A percentile compares a stretch with the other conserved stretches of the same genome.
These are phyloP conservation scores for Trematocara caparti DNA, from an alignment of 2,797 vertebrate genomes.

Conservation along the genomic window DNA sequence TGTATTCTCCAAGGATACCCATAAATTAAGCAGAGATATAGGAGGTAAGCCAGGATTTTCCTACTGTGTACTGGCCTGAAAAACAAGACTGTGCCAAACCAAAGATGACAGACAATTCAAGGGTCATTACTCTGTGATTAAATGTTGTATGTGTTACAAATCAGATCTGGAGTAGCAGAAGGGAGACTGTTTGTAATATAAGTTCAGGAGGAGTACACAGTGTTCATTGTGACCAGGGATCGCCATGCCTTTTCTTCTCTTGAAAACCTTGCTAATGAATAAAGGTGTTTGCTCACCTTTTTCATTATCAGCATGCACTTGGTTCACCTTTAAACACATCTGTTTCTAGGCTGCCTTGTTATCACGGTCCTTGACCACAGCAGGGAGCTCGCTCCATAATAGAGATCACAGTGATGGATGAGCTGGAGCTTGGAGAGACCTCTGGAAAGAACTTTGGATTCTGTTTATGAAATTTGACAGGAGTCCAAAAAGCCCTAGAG, in stretches of 20 bases:
- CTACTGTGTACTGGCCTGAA: constrained; percentile 54
- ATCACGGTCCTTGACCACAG: constrained; percentile 63
- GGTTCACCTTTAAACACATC: constrained; percentile 60
- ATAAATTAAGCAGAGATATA: constrained; percentile 50
- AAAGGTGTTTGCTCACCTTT: constrained; percentile 37
- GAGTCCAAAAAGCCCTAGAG: constrained; percentile 33
- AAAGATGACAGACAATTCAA: constrained; percentile 43
- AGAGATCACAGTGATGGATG: constrained; percentile 74
- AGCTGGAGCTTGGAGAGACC: constrained; percentile 51
- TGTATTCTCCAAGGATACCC: constrained; percentile 16
- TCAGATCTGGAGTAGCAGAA: constrained; percentile 14
- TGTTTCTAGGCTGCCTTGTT: constrained; percentile 69
- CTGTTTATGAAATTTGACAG: constrained; percentile 40
- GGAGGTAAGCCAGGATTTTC: constrained; percentile 54
- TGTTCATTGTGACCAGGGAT: not conserved
- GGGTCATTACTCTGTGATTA: constrained; percentile 58
- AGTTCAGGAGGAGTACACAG: not conserved
- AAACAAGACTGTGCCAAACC: constrained; percentile 24
- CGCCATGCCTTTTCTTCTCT: not conserved
- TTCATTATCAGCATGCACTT: constrained; percentile 9
- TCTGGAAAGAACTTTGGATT: constrained; percentile 56
- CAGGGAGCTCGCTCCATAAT: constrained; percentile 50
- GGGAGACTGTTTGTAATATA: not conserved
- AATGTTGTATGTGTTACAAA: constrained; percentile 28
- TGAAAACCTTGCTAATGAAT: constrained; percentile 6